Evolutionary conservation across 2,113 vertebrate species (phyloP).

Genomic region (Ageneiosus marmoratus): DNA sequence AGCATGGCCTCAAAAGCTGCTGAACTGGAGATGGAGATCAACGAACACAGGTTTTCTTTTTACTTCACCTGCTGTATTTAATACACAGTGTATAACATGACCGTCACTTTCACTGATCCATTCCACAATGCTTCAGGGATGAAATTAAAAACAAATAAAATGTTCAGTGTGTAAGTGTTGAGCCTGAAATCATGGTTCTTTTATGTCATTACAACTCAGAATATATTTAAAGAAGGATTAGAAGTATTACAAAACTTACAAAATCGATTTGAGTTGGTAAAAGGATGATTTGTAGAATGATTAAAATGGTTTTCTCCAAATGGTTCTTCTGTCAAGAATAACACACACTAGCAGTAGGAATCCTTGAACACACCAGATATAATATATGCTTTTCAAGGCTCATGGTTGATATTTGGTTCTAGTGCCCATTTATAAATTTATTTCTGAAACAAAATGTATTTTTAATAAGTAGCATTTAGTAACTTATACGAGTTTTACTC

Average conservation of each 20-base stretch:
- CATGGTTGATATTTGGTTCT: not conserved
- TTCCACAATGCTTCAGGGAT: not conserved
- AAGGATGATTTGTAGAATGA: not conserved
- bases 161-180: not conserved
- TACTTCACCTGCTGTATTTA: not conserved
- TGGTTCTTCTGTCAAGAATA: not conserved
- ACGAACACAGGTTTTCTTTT: constrained; percentile 81
- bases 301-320: not conserved
- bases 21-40: constrained; percentile 91
- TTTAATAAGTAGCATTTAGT: not conserved
- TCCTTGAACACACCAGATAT: not conserved
- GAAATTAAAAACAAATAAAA: not conserved
- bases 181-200: not conserved
- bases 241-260: too few relatives aligned
- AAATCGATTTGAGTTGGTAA: too few relatives aligned
- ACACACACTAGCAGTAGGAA: not conserved
- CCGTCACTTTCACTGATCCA: not conserved
- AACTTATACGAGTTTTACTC: too few relatives aligned
- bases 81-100: not conserved
- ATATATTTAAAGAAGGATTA: not conserved
- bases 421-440: too few relatives aligned
- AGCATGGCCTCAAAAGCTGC: constrained; percentile 85
- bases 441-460: too few relatives aligned
- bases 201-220: not conserved
- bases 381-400: not conserved